Base-by-base conservation (phyloP, 2,888 invertebrate genomes). In the Acanthosepion pharaonis region DNA sequence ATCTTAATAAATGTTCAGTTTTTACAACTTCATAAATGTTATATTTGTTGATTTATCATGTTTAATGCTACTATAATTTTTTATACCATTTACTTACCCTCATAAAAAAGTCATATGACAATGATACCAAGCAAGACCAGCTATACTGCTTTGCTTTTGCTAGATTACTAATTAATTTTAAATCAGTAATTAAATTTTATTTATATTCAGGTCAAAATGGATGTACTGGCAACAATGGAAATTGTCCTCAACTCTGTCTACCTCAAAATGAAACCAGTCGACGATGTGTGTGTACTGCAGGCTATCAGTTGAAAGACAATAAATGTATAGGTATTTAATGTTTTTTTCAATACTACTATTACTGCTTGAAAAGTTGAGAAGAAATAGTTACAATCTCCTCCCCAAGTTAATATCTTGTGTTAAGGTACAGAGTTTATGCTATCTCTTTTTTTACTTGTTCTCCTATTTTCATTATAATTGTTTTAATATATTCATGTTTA, bases 251-350 rank as follows among this genome's bases (percentile, higher is more conserved):
- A 97, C 97, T 99, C 11, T 99, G 99, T 97, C 97, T 99, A 96
- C 98, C 98, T 9, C 98, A 98, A 48, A 98, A 98, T 0, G 96
- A 97, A 28, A 97, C 97, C 0, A 97, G 97, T 94, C 98, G 98
- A 96, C 98, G 98, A 42, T 99, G 99, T 97, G 98, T 98, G 96
- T 99, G 99, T 97, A 98, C 99, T 20, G 98, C 98, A 94, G 99
- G 99, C 0, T 98, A 98, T 97, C 96, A 97, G 33, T 96, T 97
- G 48, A 98, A 98, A 97, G 97, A 98, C 0, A 97, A 97, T 49
- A 98, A 98, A 18, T 96, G 96, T 95, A 95, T 94, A 93, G 96
- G 96, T 96, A 95, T 94, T 95, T 94, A 33, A 28, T 23, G 2
- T 28, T 33, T 94, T 25, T 94, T 0, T 33, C 64, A 25, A 49